Conservation (phyloP, 2,113 vertebrate genomes). For the Cairina moschata region DNA sequence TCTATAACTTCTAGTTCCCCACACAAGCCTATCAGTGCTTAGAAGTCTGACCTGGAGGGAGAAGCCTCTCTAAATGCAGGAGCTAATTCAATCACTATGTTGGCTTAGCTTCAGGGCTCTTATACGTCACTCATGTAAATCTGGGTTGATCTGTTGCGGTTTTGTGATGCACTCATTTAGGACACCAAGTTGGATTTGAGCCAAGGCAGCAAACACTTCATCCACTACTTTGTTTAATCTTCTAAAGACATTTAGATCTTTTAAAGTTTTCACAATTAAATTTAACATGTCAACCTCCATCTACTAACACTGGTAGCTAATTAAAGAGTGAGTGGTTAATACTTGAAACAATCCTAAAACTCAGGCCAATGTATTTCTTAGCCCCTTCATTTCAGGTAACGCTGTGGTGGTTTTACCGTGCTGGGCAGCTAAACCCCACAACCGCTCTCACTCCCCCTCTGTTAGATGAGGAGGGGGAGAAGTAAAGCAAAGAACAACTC, state of each 20-base stretch:
- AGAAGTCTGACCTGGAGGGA: slow-evolving; percentile 58
- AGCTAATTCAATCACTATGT: slow-evolving; percentile 70
- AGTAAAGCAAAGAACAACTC: too few species aligned
- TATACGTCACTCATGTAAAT: slow-evolving; percentile 53
- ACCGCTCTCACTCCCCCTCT: too few species aligned
- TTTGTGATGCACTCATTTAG: slow-evolving; percentile 55
- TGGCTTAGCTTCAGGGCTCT: slow-evolving; percentile 62
- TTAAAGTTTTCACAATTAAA: slow-evolving; percentile 34
- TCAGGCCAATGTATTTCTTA: not conserved
- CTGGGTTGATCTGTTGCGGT: slow-evolving; percentile 65
- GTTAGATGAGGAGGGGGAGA: too few species aligned
- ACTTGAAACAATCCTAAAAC: not conserved
- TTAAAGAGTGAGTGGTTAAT: not conserved
- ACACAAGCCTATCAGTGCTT: not conserved
- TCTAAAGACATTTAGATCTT: slow-evolving; percentile 24
- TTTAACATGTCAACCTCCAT: not conserved
- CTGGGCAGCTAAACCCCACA: too few species aligned
- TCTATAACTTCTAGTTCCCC: not conserved
- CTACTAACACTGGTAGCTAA: not conserved
- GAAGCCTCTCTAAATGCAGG: slow-evolving; percentile 46
- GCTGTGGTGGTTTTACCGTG: too few species aligned
- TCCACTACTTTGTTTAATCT: slow-evolving; percentile 22
- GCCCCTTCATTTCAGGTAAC: not conserved
- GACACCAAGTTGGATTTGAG: slow-evolving; percentile 53
- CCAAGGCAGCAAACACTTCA: slow-evolving; percentile 41